Percentiles rank a stretch among this genome's conserved stretches.
These are phyloP conservation scores for Pangasius macronema DNA, from an alignment of 2,797 vertebrate genomes.

Conservation along the genomic window DNA sequence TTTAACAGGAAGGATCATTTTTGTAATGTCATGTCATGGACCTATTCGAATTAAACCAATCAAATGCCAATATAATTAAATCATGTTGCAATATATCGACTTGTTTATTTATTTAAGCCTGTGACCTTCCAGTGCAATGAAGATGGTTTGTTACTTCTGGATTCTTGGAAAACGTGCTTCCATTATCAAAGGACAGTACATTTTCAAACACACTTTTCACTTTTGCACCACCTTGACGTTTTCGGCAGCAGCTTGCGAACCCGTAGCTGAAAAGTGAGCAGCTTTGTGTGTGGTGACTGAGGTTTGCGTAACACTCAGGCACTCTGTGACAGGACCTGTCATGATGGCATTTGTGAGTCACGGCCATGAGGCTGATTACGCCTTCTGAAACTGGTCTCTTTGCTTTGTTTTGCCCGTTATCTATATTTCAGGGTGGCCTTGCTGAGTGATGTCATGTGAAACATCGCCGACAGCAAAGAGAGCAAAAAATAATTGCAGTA, in stretches of 20 bases:
- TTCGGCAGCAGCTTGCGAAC: constrained; percentile 21
- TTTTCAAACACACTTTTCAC: constrained; percentile 32
- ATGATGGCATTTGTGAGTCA: constrained; percentile 1
- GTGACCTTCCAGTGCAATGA: not conserved
- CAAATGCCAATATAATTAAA: not conserved
- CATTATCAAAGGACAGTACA: constrained; percentile 34
- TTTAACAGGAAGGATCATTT: not conserved
- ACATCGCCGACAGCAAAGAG: not conserved
- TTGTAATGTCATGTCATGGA: not conserved
- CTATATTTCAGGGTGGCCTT: constrained; percentile 29
- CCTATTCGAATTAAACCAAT: not conserved
- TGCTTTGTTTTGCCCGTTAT: constrained; percentile 38
- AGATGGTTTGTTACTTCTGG: not conserved
- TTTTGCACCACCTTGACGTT: constrained; percentile 21
- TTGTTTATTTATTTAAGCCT: not conserved
- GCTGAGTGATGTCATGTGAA: constrained; percentile 47
- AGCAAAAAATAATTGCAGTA: not conserved
- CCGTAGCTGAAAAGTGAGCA: constrained; percentile 11
- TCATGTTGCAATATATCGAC: not conserved
- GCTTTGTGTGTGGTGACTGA: constrained; percentile 18
- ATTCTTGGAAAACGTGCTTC: constrained; percentile 27
- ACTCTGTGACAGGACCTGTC: constrained; percentile 33
- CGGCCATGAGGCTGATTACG: not conserved
- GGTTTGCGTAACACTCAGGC: constrained; percentile 18
- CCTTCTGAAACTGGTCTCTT: constrained; percentile 30